Percentiles rank a stretch among this genome's conserved stretches.
Conservation (phyloP, 2,113 vertebrate genomes). For the Melanostigma gelatinosum region DNA sequence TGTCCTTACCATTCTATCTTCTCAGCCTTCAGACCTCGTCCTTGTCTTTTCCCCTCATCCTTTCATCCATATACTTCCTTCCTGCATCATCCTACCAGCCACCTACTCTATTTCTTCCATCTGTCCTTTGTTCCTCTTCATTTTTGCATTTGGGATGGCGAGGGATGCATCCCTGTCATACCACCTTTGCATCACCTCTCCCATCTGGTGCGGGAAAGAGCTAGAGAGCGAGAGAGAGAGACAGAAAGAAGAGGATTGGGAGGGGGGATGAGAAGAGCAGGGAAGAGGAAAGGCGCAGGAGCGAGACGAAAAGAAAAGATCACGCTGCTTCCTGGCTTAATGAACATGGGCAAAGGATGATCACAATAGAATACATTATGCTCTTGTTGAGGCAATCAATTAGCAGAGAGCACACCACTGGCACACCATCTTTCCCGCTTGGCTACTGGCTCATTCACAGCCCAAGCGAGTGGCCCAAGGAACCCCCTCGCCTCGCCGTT, state of each 20-base stretch:
- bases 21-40: constrained; percentile 29
- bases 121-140: constrained; percentile 60
- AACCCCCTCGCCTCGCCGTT: constrained; percentile 38
- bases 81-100: constrained; percentile 40
- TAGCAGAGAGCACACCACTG: constrained; percentile 70
- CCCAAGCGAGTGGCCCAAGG: constrained; percentile 48
- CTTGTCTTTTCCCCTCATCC: constrained; percentile 36
- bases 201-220: constrained; percentile 57
- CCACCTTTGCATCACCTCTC: constrained; percentile 88
- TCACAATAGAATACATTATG: constrained; percentile 88
- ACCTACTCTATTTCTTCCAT: constrained; percentile 50
- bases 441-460: constrained; percentile 60
- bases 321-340: constrained; percentile 81
- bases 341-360: constrained; percentile 84
- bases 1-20: constrained; percentile 31
- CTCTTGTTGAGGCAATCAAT: constrained; percentile 83
- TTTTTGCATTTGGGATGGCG: constrained; percentile 82
- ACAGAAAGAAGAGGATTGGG: constrained; percentile 27
- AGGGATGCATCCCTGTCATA: constrained; percentile 90
- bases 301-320: constrained; percentile 69
- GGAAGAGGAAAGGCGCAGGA: constrained; percentile 41
- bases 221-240: constrained; percentile 10
- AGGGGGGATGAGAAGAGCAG: constrained; percentile 18
- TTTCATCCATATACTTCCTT: constrained; percentile 44
- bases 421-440: constrained; percentile 57